Base-by-base conservation (phyloP, 2,888 invertebrate species). In the Ormyrus thymus region DNA sequence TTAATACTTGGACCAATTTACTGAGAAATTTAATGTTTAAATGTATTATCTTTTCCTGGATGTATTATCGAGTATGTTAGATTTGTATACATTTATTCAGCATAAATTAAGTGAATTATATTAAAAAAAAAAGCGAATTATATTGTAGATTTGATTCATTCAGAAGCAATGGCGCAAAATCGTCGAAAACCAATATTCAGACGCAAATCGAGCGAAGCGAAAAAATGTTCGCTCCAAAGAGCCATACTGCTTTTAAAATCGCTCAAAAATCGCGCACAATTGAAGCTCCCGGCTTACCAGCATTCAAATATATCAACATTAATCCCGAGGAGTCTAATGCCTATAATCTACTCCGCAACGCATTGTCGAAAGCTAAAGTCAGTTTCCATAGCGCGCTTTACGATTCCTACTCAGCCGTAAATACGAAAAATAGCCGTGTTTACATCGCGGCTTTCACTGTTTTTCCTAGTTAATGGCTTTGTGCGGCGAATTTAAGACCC, bases 341-440 rank as follows among this genome's bases (percentile, higher is more conserved):
- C 15, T 29, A 48, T 50, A 65, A 50, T 11, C 7, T 48, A 50
- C 46, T 7, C 10, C 48, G 7, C 56, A 56, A 48, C 15, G 48
- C 13, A 71, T 50, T 43, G 51, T 61, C 15, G 51, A 50, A 51
- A 9, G 29, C 29, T 8, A 61, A 43, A 59, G n/a, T 15, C 45
- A 7, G 29, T 43, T 2, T 58, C 15, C 56, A 69, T 29, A 46
- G 43, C 45, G 62, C 15, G 15, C 45, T 72, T 72, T 72, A 72
- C 72, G 72, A 72, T 62, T 46, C 53, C 5, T 15, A 48, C 11
- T 7, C 6, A 43, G 7, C 11, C 48, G 45, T 71, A 61, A 70
- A 70, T 29, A 43, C 61, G 71, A 71, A 71, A 71, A 71, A 71
- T 71, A 51, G 71, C 51, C 55, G 48, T 72, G 72, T 72, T 72